A percentile compares a stretch with the other conserved stretches of the same genome.
Evolutionary conservation across 2,888 invertebrate genomes (phyloP).

Genomic region (Hirtodrosophila duncani): DNA sequence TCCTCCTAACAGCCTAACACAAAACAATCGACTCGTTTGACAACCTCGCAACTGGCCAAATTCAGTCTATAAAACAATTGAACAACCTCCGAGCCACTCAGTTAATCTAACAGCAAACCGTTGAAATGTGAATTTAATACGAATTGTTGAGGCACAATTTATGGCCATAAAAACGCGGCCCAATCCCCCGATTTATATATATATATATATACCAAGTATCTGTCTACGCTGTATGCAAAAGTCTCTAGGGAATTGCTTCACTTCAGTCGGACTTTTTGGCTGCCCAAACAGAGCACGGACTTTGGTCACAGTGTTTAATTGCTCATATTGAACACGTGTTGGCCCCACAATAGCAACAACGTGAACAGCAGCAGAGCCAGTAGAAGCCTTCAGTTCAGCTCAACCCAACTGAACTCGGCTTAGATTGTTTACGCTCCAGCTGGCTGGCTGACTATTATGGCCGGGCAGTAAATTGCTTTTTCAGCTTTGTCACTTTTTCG

Average conservation of each 20-base stretch:
- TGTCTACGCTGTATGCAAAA: slow-evolving; percentile 25
- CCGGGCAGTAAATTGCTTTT: slow-evolving; percentile 68
- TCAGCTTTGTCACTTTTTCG: slow-evolving; percentile 68
- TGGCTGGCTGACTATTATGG: slow-evolving; percentile 52
- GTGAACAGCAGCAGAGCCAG: slow-evolving; percentile 9
- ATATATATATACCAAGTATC: not conserved
- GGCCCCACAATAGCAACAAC: slow-evolving; percentile 20
- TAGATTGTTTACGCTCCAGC: slow-evolving; percentile 39
- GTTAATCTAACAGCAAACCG: slow-evolving; percentile 49
- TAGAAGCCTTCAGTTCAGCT: not conserved
- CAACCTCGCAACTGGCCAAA: too few relatives aligned
- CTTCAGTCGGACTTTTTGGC: slow-evolving; percentile 20
- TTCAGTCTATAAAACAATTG: slow-evolving; percentile 43
- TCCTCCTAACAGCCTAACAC: too few relatives aligned
- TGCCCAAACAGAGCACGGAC: too few relatives aligned
- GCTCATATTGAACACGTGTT: slow-evolving; percentile 73
- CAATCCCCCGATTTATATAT: not conserved
- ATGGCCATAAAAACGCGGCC: slow-evolving; percentile 27
- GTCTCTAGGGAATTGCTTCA: slow-evolving; percentile 15
- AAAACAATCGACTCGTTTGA: slow-evolving; percentile 27
- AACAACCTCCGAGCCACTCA: slow-evolving; percentile 6
- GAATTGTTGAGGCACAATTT: slow-evolving; percentile 58
- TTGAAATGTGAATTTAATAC: slow-evolving; percentile 65
- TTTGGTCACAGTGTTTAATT: slow-evolving; percentile 69
- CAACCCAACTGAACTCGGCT: slow-evolving; percentile 13